A percentile compares a stretch with the other conserved stretches of the same genome.
Conservation (phyloP, 2,888 invertebrate genomes). For the Neocrepidodera transversa region DNA sequence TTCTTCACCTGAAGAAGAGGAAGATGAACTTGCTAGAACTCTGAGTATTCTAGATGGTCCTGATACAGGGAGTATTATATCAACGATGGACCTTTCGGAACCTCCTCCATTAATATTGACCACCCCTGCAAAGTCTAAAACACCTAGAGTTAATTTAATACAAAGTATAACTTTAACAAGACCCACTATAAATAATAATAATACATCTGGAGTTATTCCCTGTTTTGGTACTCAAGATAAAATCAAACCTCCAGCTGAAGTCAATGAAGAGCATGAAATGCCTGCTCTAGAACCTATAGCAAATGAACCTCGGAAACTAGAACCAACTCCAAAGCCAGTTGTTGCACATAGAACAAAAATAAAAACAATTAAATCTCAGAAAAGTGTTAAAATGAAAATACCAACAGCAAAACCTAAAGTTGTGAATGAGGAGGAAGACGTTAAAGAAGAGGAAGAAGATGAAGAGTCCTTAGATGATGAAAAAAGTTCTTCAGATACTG, state of each 20-base stretch:
- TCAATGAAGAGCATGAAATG: slow-evolving; percentile 11
- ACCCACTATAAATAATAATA: slow-evolving; percentile 24
- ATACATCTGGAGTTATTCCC: slow-evolving; percentile 5
- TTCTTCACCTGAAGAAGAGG: slow-evolving; percentile 40
- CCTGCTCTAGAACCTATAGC: background rate
- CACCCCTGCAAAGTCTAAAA: slow-evolving; percentile 31
- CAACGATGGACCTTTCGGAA: slow-evolving; percentile 25
- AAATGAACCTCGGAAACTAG: background rate
- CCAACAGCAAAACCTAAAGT: slow-evolving; percentile 21
- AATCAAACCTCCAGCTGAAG: slow-evolving; percentile 15
- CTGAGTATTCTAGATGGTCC: slow-evolving; percentile 56
- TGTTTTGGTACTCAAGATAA: slow-evolving; percentile 4
- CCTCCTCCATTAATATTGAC: slow-evolving; percentile 35
- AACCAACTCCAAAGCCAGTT: background rate
- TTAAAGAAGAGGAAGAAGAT: slow-evolving; percentile 50
- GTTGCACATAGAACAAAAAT: slow-evolving; percentile 30
- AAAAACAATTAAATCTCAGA: slow-evolving; percentile 32
- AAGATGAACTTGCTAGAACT: slow-evolving; percentile 57
- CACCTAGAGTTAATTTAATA: slow-evolving; percentile 38
- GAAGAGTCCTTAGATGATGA: slow-evolving; percentile 63
- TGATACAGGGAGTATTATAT: slow-evolving; percentile 31
- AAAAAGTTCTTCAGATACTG: slow-evolving; percentile 55
- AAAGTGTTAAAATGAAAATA: slow-evolving; percentile 1
- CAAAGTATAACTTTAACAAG: slow-evolving; percentile 37
- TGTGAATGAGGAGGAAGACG: slow-evolving; percentile 17